Percentiles rank a stretch among this genome's conserved stretches.
Conservation (phyloP, 2,797 vertebrate species). For the Myotis daubentonii region DNA sequence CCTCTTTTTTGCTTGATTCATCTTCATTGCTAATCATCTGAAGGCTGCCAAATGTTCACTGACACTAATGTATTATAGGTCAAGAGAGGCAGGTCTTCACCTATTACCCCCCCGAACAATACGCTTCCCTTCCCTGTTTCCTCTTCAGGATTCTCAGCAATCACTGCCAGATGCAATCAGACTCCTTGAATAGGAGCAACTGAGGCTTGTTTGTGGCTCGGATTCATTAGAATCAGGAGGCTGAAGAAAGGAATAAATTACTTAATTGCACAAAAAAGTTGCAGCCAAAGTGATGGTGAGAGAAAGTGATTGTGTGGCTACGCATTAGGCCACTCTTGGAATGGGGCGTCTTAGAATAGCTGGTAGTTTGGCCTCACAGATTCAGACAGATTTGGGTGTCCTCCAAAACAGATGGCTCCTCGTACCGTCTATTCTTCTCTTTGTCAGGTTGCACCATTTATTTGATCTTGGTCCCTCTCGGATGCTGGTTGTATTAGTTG, state of each 20-base stretch:
- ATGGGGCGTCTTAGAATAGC: slow-evolving; percentile 98
- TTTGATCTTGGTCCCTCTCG: slow-evolving; percentile 94
- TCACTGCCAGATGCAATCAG: slow-evolving; percentile 99
- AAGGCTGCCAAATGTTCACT: slow-evolving; percentile 93
- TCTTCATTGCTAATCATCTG: slow-evolving; percentile 92
- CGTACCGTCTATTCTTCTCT: slow-evolving; percentile 98
- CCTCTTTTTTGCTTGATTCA: slow-evolving; percentile 91
- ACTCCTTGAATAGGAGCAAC: slow-evolving; percentile 98
- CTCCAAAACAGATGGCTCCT: slow-evolving; percentile 99
- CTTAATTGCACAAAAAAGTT: slow-evolving; percentile 99
- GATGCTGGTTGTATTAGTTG: slow-evolving; percentile 91
- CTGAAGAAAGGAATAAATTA: slow-evolving; percentile 99
- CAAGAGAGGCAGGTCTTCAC: slow-evolving; percentile 94
- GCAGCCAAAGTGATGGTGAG: slow-evolving; percentile 95
- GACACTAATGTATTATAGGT: slow-evolving; percentile 95
- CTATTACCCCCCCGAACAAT: slow-evolving; percentile 95
- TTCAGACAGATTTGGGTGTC: slow-evolving; percentile 95
- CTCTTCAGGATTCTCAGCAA: slow-evolving; percentile 97
- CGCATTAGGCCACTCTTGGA: slow-evolving; percentile 95
- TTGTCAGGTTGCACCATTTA: slow-evolving; percentile 95
- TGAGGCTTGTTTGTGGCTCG: slow-evolving; percentile 98
- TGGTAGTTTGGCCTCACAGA: slow-evolving; percentile 95
- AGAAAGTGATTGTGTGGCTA: slow-evolving; percentile 92
- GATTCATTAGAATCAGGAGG: slow-evolving; percentile 98
- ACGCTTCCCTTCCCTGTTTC: slow-evolving; percentile 90